Percentiles rank a stretch among this genome's conserved stretches.
Evolutionary conservation across 2,113 vertebrate species (phyloP).

Genomic region (Rana temporaria): DNA sequence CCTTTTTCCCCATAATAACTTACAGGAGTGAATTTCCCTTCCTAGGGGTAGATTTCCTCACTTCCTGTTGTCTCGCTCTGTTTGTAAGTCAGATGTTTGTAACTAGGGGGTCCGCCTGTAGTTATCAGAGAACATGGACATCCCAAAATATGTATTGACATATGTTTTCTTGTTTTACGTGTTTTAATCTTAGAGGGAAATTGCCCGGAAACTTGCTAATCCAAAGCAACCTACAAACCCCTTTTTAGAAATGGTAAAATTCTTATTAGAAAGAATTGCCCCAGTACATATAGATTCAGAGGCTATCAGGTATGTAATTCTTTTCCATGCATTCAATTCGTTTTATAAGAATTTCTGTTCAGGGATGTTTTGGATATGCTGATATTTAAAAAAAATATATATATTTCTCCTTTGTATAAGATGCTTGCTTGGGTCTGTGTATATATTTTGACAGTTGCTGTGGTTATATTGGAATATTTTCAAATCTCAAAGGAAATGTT

Average conservation of each 20-base stretch:
- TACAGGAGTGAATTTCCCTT: no score
- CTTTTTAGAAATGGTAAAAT: constrained; percentile 99
- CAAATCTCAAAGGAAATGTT: no score
- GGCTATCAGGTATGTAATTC: constrained; percentile 88
- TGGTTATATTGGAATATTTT: neutral
- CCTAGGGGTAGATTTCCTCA: no score
- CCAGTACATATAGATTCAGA: constrained; percentile 99
- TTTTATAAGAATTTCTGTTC: neutral
- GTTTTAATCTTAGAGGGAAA: constrained; percentile 84
- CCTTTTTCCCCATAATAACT: no score
- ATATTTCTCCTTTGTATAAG: neutral
- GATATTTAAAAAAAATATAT: no score
- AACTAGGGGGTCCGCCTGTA: no score
- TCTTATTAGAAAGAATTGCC: constrained; percentile 97
- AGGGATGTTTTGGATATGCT: neutral
- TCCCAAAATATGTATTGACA: no score
- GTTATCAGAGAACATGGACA: no score
- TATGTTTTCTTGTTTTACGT: neutral
- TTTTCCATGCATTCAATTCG: no score
- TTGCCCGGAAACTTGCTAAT: constrained; percentile 96
- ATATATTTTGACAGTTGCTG: neutral
- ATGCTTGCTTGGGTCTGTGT: neutral
- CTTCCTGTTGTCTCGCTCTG: no score
- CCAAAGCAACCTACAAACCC: constrained; percentile 98
- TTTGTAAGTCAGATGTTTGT: no score